Percentiles rank a stretch among this genome's conserved stretches.
Conservation (phyloP, 2,888 invertebrate species). For the Drosophila eohydei region DNA sequence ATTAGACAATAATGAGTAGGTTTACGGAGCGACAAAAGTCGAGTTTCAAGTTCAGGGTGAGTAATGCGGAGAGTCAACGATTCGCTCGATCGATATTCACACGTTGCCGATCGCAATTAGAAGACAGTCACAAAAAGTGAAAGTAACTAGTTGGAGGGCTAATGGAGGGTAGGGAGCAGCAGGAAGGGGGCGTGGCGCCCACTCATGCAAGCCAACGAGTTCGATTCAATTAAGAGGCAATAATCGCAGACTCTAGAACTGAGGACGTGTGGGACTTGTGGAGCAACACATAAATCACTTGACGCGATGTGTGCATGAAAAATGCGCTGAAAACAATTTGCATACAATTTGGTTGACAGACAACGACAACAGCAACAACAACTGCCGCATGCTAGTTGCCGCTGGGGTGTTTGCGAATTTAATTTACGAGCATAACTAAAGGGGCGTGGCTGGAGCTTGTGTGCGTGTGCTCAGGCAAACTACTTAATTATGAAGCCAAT, state of each 20-base stretch:
- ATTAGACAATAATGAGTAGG: constrained; percentile 39
- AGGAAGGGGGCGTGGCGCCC: constrained; percentile 1
- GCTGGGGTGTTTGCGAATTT: constrained; percentile 50
- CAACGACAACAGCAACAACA: constrained; percentile 11
- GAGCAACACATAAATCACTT: constrained; percentile 61
- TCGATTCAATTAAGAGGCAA: constrained; percentile 56
- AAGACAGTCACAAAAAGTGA: constrained; percentile 65
- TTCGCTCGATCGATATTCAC: constrained; percentile 36
- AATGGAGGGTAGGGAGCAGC: background rate
- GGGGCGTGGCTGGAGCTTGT: constrained; percentile 51
- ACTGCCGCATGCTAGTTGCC: background rate
- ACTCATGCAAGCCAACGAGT: constrained; percentile 9
- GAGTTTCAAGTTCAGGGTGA: constrained; percentile 73
- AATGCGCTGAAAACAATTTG: constrained; percentile 65
- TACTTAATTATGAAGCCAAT: constrained; percentile 73
- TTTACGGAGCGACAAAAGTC: constrained; percentile 20
- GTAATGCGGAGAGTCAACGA: constrained; percentile 55
- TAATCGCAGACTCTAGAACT: constrained; percentile 44
- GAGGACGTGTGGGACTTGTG: constrained; percentile 48
- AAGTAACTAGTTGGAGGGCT: constrained; percentile 42
- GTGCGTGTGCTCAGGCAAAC: constrained; percentile 41
- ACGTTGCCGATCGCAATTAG: constrained; percentile 31
- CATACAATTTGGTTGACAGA: constrained; percentile 75
- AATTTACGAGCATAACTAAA: constrained; percentile 65
- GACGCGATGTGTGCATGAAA: constrained; percentile 54